Base-by-base conservation (phyloP, 2,888 invertebrate genomes). In the Lamellibrachia columna region DNA sequence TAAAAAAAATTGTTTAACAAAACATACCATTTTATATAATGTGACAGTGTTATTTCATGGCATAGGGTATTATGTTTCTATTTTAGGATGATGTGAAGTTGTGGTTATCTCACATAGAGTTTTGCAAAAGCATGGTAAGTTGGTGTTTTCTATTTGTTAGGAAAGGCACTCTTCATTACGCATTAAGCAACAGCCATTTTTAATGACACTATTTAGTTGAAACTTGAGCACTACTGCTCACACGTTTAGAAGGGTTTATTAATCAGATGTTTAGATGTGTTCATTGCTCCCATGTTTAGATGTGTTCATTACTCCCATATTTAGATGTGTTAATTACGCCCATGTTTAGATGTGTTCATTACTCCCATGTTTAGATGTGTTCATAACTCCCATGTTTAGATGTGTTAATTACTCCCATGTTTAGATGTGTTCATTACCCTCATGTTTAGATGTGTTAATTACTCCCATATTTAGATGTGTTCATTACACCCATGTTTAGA, bases 81-180 rank as follows among this genome's bases (percentile, higher is more conserved):
- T 98, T 98, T 95, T 97, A 98, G 95, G 97, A 98, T 95, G 98
- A 98, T 95, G 96, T 98, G 90, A 97, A 97, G 94, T 97, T 98
- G 93, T 98, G 98, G 97, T 97, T 98, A 95, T 97, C 98, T 91
- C 98, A 98, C 95, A 98, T 98, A 92, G 98, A 98, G 95, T 98
- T 98, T 96, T 98, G 98, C 95, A 98, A 97, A 95, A 97, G 97
- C 95, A 97, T 97, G 95, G 97, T 97, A 96, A 96, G 97, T 96
- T 7, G 3, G 40, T 40, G 40, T 40, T n/a, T 28, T 93, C 9
- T 22, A 90, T 58, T 52, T 92, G 55, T 40, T 40, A 40, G 40
- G 40, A 1, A 40, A 40, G 1, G 40, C 40, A 40, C 40, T 40
- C 40, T 40, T 40, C 22, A 75, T 15, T 22, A 11, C 15, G 6